phyloP scores from a whole-genome alignment of 2,113 vertebrate genomes.

The Proterorhinus semilunaris region DNA sequence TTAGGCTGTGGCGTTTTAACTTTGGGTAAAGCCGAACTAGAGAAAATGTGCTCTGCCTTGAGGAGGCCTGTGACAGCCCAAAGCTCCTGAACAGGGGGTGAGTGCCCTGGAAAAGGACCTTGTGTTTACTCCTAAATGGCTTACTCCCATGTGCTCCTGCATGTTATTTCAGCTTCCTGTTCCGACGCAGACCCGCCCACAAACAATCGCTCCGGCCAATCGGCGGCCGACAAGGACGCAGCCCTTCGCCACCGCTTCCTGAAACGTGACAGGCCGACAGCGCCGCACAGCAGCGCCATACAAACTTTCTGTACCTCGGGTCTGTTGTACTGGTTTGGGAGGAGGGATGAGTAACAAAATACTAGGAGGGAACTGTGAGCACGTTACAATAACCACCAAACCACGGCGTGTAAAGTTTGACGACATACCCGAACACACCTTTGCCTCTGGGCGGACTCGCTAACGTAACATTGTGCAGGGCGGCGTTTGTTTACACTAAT shows the following conservation, averaged over 20 bases:
- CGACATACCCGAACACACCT: slow-evolving; percentile 8
- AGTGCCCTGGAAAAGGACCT: slow-evolving; percentile 12
- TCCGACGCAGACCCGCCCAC: slow-evolving; percentile 38
- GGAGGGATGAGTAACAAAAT: no score
- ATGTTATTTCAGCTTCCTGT: slow-evolving; percentile 57
- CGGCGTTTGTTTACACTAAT: slow-evolving; percentile 67
- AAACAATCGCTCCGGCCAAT: slow-evolving; percentile 60
- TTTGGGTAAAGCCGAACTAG: no score
- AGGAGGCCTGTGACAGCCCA: not conserved
- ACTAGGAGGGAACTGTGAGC: no score
- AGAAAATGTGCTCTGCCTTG: no score
- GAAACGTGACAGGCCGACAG: slow-evolving; percentile 19
- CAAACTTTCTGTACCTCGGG: slow-evolving; percentile 7
- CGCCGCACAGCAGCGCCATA: slow-evolving; percentile 17
- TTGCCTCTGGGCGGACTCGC: slow-evolving; percentile 1
- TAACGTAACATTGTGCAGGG: slow-evolving; percentile 12
- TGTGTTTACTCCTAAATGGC: slow-evolving; percentile 23
- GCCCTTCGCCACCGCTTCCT: not conserved
- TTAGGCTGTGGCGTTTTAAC: no score
- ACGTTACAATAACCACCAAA: not conserved
- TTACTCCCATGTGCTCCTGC: slow-evolving; percentile 62
- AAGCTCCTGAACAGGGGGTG: slow-evolving; percentile 9
- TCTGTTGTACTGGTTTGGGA: not conserved
- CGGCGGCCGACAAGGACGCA: slow-evolving; percentile 14
- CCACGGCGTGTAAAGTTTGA: not conserved